These are phyloP conservation scores for Eleginops maclovinus DNA, from an alignment of 2,113 vertebrate species.

Conservation along the genomic window DNA sequence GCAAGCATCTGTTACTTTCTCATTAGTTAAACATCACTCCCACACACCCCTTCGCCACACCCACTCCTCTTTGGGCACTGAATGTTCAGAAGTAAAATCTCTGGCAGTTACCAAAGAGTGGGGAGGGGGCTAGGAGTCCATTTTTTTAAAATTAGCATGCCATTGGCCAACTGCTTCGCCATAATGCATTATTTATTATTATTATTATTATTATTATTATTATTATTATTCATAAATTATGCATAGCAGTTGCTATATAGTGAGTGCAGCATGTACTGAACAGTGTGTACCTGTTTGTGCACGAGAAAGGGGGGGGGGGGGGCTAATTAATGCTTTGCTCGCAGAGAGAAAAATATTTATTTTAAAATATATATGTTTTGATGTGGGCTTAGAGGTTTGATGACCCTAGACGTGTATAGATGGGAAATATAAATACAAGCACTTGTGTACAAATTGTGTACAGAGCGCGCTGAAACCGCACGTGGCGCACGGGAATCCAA, in stretches of 20 bases:
- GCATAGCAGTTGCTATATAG: background rate
- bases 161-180: background rate
- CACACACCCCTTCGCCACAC: slow-evolving; percentile 20
- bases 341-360: background rate
- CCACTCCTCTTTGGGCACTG: slow-evolving; percentile 47
- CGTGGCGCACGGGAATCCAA: background rate
- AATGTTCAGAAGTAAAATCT: slow-evolving; percentile 47
- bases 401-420: background rate
- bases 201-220: background rate
- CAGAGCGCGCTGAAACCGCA: background rate
- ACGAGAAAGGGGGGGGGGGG: background rate
- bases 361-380: background rate
- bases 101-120: slow-evolving; percentile 6
- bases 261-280: background rate
- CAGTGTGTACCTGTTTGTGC: background rate
- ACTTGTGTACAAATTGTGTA: background rate
- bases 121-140: background rate
- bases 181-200: background rate
- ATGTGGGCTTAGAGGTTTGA: background rate
- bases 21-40: background rate
- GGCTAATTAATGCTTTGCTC: background rate
- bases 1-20: slow-evolving; percentile 28
- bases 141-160: background rate
- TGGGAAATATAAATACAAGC: background rate
- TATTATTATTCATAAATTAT: background rate